Conservation (phyloP, 2,888 invertebrate genomes). For the Aleiodes testaceus region DNA sequence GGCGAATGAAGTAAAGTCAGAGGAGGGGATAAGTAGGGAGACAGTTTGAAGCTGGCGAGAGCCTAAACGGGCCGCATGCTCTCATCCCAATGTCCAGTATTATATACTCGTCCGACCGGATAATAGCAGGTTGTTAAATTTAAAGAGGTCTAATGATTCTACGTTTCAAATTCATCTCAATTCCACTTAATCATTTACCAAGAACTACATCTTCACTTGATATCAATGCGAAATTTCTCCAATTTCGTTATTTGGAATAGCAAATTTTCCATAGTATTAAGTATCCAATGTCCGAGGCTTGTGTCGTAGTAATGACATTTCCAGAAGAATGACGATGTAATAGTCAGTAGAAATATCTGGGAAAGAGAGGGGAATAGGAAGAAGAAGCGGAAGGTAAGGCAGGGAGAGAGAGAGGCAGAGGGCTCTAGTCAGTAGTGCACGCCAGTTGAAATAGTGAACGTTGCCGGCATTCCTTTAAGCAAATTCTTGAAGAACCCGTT, state of each 20-base stretch:
- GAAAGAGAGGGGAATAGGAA: not conserved
- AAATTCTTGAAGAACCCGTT: slow-evolving; percentile 69
- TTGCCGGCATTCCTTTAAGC: slow-evolving; percentile 66
- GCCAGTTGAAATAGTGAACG: slow-evolving; percentile 62
- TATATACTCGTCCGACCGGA: slow-evolving; percentile 32
- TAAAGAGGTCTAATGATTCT: slow-evolving; percentile 41
- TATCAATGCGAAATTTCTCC: not conserved
- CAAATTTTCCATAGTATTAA: too few relatives aligned
- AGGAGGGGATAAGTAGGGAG: slow-evolving; percentile 1
- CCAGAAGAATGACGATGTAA: slow-evolving; percentile 24
- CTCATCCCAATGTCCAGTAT: slow-evolving; percentile 27
- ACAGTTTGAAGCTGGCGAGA: slow-evolving; percentile 43
- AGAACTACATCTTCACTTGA: not conserved
- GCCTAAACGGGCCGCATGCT: slow-evolving; percentile 58
- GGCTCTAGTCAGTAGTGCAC: slow-evolving; percentile 55
- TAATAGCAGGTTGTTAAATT: slow-evolving; percentile 44
- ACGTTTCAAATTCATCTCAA: slow-evolving; percentile 8
- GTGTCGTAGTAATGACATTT: slow-evolving; percentile 6
- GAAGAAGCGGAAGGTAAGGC: not conserved
- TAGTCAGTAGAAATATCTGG: slow-evolving; percentile 1
- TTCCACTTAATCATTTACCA: not conserved
- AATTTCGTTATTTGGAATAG: not conserved
- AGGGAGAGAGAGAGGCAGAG: not conserved
- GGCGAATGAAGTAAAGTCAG: not conserved
- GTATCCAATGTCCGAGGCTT: not conserved